Conservation (phyloP, 2,888 invertebrate species). For the Andricus curvator region DNA sequence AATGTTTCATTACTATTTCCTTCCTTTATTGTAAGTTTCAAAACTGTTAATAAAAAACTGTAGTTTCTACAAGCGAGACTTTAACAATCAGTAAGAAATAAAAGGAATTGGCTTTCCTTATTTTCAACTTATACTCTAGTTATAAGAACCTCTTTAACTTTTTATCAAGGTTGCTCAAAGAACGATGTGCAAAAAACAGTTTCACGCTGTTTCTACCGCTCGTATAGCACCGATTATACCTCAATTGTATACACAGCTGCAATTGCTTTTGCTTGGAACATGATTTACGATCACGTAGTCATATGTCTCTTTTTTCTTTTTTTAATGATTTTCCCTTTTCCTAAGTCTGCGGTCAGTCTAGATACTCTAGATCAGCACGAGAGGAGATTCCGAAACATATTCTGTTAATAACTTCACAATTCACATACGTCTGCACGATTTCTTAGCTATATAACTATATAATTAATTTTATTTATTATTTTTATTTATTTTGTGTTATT, state of each 20-base stretch:
- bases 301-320: neutral
- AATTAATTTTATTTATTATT: no score
- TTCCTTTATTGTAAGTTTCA: no score
- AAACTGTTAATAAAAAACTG: neutral
- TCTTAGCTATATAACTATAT: no score
- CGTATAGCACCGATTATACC: neutral
- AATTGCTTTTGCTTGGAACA: neutral
- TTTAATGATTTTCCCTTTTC: constrained; percentile 8
- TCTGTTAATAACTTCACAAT: neutral
- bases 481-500: no score
- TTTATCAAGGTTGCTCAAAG: constrained; percentile 14
- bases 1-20: neutral
- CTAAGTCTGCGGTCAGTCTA: neutral
- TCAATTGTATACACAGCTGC: neutral
- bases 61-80: neutral
- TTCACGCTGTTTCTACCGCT: constrained; percentile 2
- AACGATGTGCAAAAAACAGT: constrained; percentile 8
- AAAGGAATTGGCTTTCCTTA: constrained; percentile 1
- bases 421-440: no score
- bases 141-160: constrained; percentile 27
- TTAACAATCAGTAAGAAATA: neutral
- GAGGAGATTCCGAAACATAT: neutral
- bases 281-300: neutral
- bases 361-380: neutral
- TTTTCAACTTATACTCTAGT: constrained; percentile 22